A percentile compares a stretch with the other conserved stretches of the same genome.
phyloP scores from a whole-genome alignment of 2,888 invertebrate species.

The Helleia helle region DNA sequence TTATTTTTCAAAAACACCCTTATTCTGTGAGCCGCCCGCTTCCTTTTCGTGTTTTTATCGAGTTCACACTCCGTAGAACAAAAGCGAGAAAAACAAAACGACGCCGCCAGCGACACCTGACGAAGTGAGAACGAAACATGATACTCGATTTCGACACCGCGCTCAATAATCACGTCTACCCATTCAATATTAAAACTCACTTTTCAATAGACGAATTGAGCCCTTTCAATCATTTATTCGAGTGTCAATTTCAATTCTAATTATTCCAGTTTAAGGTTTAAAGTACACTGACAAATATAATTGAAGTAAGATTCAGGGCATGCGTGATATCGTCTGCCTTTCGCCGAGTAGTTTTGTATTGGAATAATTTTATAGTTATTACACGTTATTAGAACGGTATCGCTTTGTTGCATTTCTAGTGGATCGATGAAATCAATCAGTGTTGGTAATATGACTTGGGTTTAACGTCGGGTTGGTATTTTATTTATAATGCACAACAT shows the following conservation, averaged over 20 bases:
- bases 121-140: conserved; percentile 68
- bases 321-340: conserved; percentile 64
- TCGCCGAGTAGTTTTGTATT: conserved; percentile 66
- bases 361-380: conserved; percentile 71
- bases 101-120: conserved; percentile 67
- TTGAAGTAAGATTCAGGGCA: conserved; percentile 54
- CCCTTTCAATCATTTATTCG: conserved; percentile 11
- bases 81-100: conserved; percentile 62
- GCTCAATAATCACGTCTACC: conserved; percentile 18
- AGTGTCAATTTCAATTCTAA: conserved; percentile 27
- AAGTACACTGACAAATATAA: conserved; percentile 25
- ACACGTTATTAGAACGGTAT: conserved; percentile 56
- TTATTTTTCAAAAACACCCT: conserved; percentile 36
- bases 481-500: too few species aligned
- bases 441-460: not conserved
- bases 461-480: too few species aligned
- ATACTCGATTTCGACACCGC: conserved; percentile 32
- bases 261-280: conserved; percentile 25
- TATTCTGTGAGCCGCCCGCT: conserved; percentile 47
- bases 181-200: conserved; percentile 17
- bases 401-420: conserved; percentile 26
- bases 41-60: conserved; percentile 56
- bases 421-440: conserved; percentile 10
- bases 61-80: conserved; percentile 66
- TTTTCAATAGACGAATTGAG: conserved; percentile 14